These are phyloP conservation scores for Limenitis camilla DNA, from an alignment of 2,888 invertebrate genomes.

Conservation along the genomic window DNA sequence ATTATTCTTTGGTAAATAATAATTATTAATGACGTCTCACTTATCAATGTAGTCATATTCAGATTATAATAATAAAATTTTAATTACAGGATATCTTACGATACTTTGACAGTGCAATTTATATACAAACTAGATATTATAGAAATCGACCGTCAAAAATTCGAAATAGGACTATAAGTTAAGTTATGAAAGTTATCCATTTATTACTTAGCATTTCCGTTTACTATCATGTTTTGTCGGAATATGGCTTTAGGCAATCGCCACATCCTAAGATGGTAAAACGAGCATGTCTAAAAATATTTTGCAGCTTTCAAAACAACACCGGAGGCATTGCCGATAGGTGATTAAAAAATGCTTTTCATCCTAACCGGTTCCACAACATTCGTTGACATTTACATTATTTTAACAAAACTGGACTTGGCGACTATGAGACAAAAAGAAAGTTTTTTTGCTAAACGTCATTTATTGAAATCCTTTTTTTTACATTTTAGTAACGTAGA, in stretches of 20 bases:
- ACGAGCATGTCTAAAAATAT: slow-evolving; percentile 36
- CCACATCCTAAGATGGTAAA: slow-evolving; percentile 24
- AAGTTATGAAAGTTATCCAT: too few relatives aligned
- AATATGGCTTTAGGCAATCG: neutral
- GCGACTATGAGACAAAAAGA: slow-evolving; percentile 52
- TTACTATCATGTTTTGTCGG: neutral
- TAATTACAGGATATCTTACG: too few relatives aligned
- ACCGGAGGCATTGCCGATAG: slow-evolving; percentile 37
- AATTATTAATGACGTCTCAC: too few relatives aligned
- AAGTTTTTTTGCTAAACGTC: slow-evolving; percentile 36
- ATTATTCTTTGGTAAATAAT: too few relatives aligned
- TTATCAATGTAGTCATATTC: too few relatives aligned
- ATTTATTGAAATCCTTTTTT: neutral
- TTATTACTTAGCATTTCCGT: neutral
- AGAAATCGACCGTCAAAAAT: too few relatives aligned
- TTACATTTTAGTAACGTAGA: too few relatives aligned
- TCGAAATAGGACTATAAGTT: too few relatives aligned
- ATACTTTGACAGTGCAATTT: too few relatives aligned
- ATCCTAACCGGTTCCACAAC: slow-evolving; percentile 55
- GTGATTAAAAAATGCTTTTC: slow-evolving; percentile 35
- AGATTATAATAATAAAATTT: too few relatives aligned
- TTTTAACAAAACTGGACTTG: slow-evolving; percentile 56
- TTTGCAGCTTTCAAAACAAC: slow-evolving; percentile 54
- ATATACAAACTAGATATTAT: too few relatives aligned
- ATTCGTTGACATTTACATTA: slow-evolving; percentile 66